Conservation (phyloP, 92 coral and sea anemone species). For the Phenganax marumi region DNA sequence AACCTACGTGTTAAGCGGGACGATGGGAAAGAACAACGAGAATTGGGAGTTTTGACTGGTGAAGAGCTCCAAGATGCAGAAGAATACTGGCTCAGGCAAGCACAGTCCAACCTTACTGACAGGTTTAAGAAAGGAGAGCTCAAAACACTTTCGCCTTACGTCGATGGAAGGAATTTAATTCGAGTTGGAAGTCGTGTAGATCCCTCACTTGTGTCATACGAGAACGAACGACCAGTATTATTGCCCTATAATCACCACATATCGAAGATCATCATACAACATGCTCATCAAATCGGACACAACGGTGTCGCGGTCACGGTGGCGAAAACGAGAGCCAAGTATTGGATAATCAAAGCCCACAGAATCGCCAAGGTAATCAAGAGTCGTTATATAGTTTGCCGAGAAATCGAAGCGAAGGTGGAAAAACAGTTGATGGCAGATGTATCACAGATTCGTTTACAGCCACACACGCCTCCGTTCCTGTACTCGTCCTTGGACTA, state of each 20-base stretch:
- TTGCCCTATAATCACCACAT: conserved; percentile 58
- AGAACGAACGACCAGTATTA: conserved; percentile 48
- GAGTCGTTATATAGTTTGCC: conserved; percentile 48
- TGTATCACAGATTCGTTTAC: conserved; percentile 42
- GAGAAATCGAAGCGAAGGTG: conserved; percentile 33
- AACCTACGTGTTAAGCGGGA: conserved; percentile 20
- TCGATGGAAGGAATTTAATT: conserved; percentile 57
- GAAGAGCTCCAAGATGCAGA: conserved; percentile 33
- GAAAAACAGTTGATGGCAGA: conserved; percentile 55
- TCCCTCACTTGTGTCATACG: conserved; percentile 57
- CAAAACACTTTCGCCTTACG: conserved; percentile 44
- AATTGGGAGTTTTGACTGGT: conserved; percentile 32
- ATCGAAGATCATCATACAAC: conserved; percentile 53
- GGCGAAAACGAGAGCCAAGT: conserved; percentile 50
- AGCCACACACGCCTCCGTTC: conserved; percentile 58
- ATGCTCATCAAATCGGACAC: conserved; percentile 58
- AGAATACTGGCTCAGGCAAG: conserved; percentile 39
- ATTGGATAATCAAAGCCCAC: conserved; percentile 59
- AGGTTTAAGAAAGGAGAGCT: conserved; percentile 45
- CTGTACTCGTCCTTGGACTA: conserved; percentile 57
- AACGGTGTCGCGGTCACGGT: conserved; percentile 57
- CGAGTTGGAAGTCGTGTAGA: conserved; percentile 67
- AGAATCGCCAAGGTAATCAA: conserved; percentile 51
- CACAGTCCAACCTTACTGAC: conserved; percentile 37
- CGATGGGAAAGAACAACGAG: neutral